These are phyloP conservation scores for Cyphotilapia sp. DNA, from an alignment of 2,113 vertebrate species.

Conservation along the genomic window DNA sequence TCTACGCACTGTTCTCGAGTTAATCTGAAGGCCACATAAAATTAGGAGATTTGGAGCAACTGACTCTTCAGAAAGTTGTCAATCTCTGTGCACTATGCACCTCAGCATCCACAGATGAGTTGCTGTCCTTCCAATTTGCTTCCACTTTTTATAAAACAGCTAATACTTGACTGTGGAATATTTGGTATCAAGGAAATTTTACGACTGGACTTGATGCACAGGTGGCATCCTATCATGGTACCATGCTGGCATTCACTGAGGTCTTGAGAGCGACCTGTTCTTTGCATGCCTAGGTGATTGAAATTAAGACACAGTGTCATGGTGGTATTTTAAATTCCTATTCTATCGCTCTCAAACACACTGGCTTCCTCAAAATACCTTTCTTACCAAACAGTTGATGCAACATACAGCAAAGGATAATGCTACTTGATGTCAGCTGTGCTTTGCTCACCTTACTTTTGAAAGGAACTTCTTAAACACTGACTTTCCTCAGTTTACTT, in stretches of 20 bases:
- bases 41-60: not conserved
- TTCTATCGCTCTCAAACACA: not conserved
- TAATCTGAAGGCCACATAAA: not conserved
- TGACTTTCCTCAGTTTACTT: not conserved
- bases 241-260: not conserved
- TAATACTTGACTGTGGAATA: not conserved
- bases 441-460: not conserved
- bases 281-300: not conserved
- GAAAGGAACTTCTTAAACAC: not conserved
- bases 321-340: not conserved
- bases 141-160: not conserved
- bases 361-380: not conserved
- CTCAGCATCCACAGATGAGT: not conserved
- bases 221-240: not conserved
- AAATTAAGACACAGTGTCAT: not conserved
- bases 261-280: not conserved
- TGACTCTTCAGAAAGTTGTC: not conserved
- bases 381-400: not conserved
- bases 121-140: not conserved
- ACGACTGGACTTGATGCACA: not conserved
- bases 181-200: not conserved
- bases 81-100: not conserved
- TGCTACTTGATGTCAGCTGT: not conserved
- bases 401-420: not conserved
- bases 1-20: not conserved